Base-by-base conservation (phyloP, 2,113 vertebrate species). In the Haemorhous mexicanus region DNA sequence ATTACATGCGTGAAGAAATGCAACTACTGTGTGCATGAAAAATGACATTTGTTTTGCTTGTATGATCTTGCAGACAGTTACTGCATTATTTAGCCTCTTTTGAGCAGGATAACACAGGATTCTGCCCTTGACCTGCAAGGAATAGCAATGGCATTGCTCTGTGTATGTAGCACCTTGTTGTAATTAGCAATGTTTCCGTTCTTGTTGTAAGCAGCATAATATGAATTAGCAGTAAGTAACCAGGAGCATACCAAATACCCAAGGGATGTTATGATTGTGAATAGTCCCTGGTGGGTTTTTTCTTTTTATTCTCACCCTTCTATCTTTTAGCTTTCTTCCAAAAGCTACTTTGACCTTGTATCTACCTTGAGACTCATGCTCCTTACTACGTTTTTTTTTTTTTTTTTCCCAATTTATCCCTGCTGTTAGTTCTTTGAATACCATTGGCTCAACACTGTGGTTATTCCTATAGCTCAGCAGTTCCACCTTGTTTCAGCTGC, bases 391-490 rank as follows among this genome's bases (percentile, higher is more conserved):
- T 92, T 91, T 94, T 91, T 67, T 93, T 55, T 67, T 93, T 55
- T 89, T 70, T 53, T 33, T 89, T 70, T 47, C 10, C 9, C 75
- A 89, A 44, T 64, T 90, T 81, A 94, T 93, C 66, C 89, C 84
- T 4, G 24, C 90, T 94, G 95, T 94, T 96, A 96, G 75, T 73
- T 82, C 91, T 97, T 94, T 96, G 84, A 97, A 96, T 97, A 88
- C 88, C 84, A 89, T 79, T 96, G 88, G 95, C 87, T 97, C 83
- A 91, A 79, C 47, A 52, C 83, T 59, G 84, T n/a, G 84, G 69
- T 55, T 55, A 53, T 96, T 97, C 76, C 67, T 96, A 37, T 63
- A 90, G 90, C 86, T 97, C 97, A 97, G 97, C 96, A 97, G 27
- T 95, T 96, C 89, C 50, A 84, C 56, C 82, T 90, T 94, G 91